A percentile compares a stretch with the other conserved stretches of the same genome.
These are phyloP conservation scores for Bos indicus DNA, from an alignment of 2,113 vertebrate genomes.

Conservation along the genomic window DNA sequence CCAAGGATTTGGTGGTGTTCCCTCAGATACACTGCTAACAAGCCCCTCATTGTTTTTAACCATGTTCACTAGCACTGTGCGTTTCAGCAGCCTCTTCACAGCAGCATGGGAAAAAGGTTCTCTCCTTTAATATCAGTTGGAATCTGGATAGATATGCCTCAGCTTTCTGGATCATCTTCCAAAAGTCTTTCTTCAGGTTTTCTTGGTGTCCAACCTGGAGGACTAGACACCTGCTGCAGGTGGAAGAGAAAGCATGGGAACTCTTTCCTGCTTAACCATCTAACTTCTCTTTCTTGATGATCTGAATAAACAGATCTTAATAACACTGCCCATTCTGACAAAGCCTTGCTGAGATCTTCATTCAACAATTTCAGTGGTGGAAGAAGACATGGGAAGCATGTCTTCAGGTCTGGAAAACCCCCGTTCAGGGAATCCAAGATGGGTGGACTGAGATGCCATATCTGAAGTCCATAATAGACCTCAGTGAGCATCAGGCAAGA, in stretches of 20 bases:
- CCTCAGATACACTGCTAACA: background rate
- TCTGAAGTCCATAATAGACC: background rate
- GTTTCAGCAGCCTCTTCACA: background rate
- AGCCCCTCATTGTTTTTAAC: background rate
- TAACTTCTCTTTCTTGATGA: background rate
- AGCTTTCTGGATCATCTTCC: background rate
- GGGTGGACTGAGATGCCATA: background rate
- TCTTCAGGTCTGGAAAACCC: background rate
- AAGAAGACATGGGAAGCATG: background rate
- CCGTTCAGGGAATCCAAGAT: background rate
- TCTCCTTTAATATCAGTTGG: background rate
- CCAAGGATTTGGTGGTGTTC: conserved; percentile 3
- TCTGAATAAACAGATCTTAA: background rate
- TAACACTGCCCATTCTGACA: background rate
- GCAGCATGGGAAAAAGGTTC: background rate
- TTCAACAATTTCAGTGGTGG: background rate
- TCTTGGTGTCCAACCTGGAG: background rate
- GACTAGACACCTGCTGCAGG: background rate
- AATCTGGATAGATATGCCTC: background rate
- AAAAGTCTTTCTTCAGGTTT: background rate
- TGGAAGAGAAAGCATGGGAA: background rate
- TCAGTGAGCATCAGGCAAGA: background rate
- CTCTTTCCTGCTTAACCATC: background rate
- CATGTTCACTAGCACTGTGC: background rate
- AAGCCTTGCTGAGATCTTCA: background rate